These are phyloP conservation scores for Fringilla coelebs DNA, from an alignment of 2,797 vertebrate species.

Conservation along the genomic window DNA sequence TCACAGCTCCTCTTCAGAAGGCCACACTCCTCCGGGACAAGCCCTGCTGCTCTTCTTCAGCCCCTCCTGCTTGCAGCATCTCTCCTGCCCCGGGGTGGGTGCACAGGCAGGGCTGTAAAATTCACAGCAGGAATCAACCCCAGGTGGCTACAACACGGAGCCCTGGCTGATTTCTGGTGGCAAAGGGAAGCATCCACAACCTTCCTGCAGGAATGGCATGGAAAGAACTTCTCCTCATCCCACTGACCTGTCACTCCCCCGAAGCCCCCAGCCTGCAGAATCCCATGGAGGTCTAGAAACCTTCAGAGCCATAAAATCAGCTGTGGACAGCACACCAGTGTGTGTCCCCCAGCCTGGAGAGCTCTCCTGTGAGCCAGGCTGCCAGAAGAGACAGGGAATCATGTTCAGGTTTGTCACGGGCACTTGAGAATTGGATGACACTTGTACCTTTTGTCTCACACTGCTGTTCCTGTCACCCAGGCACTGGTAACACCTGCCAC, in stretches of 20 bases:
- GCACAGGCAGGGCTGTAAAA: background rate
- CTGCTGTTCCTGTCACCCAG: background rate
- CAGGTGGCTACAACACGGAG: accelerated
- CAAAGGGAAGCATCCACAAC: background rate
- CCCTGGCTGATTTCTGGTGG: background rate
- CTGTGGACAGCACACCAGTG: no score
- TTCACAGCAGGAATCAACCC: background rate
- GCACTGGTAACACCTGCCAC: background rate
- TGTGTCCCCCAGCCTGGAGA: background rate
- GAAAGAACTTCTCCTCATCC: background rate
- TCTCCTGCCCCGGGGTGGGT: accelerated
- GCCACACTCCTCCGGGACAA: background rate
- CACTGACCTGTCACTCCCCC: background rate
- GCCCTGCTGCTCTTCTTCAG: background rate
- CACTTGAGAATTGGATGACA: background rate
- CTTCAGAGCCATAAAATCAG: background rate
- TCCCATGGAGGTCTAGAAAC: background rate
- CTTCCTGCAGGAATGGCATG: background rate
- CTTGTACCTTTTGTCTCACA: background rate
- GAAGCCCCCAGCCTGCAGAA: background rate
- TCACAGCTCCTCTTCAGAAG: background rate
- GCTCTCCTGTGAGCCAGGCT: background rate
- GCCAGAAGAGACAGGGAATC: background rate
- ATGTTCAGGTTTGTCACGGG: background rate
- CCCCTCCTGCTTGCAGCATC: background rate